Base-by-base conservation (phyloP, 2,113 vertebrate genomes). In the Pedetes capensis region DNA sequence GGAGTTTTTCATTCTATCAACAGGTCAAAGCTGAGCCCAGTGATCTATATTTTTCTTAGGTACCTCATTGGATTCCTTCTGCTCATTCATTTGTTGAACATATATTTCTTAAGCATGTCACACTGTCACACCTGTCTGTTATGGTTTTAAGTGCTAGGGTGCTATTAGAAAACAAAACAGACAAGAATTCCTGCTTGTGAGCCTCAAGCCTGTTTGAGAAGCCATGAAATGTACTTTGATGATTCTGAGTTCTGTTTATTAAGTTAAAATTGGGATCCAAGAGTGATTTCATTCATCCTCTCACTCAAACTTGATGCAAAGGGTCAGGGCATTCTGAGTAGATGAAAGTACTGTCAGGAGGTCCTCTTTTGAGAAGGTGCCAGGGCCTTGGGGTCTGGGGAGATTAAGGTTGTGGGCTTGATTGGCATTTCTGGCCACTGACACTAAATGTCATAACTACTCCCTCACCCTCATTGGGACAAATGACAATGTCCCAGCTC, bases 1-100 rank as follows among this genome's bases (percentile, higher is more conserved):
- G 49, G 37, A 57, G 37, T 85, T 91, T 82, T 72, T 97, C 37
- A 29, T 66, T 89, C 82, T 49, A 29, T 39, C 34, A 94, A 44
- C 49, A 89, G n/a, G 8, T 85, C 51, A 69, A 93, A 22, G 39
- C 42, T 55, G 32, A 91, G 49, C 13, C 42, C 17, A 84, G 10
- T 55, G 57, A 72, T 71, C 55, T 76, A 18, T 51, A 89, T 74
- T 95, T 96, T 89, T 91, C 64, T 66, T 57, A 86, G 42, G 59
- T 8, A 78, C 9, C 4, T 42, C 59, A 20, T 59, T 71, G 76
- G n/a, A 84, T 84, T 12, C 44, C 32, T 76, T 91, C 63, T 68
- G 66, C 37, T 76, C 49, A 89, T 79, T 89, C 29, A 61, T 83
- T 80, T 63, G 63, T 87, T 44, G 29, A 87, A 49, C 37, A 66